Evolutionary conservation across 2,888 invertebrate genomes (phyloP), one percentile per base, ranked within the genome.

Genomic region (Maniola hyperantus): DNA sequence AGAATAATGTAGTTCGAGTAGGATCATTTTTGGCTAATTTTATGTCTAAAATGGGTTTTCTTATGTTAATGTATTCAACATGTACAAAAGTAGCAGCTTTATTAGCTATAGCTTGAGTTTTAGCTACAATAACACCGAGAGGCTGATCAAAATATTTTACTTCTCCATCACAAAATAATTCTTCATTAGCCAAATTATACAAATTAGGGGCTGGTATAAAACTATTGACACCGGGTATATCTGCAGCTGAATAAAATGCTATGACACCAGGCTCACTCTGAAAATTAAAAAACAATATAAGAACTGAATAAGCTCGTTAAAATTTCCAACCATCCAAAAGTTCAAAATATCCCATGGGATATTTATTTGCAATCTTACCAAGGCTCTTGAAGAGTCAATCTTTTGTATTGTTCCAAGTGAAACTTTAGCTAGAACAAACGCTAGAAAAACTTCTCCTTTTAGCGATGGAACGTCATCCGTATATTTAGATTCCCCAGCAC

Each of bases 401-500:
- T 79, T 82, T 8, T 82, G 83, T 0, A 96, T 90, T 6, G 80
- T 72, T 6, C 68, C 72, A 0, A 36, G 50, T 1, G 92, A 79
- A 74, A 93, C 79, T 66, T 93, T 94, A 10, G 94, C 91, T 0
- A 93, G 77, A 1, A 96, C 95, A 72, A 96, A 94, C 0, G 94
- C 94, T 10, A 93, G 95, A 78, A 93, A 93, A 0, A 96, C 92
- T 84, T 96, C 95, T 77, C 94, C 92, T 0, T 90, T 89, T 0
- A 87, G 77, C 0, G 87, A 77, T 4, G 93, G 94, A 18, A 94
- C 79, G 73, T 96, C 96, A 75, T 95, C 94, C 2, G 94, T 85
- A 79, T 94, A 96, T 72, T 93, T 84, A 0, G 95, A 95, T 81
- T 96, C 95, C 0, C 96, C 96, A 51, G 95, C 89, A 74, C 93